Conservation (phyloP, 2,888 invertebrate genomes). For the Acanthococcus lagerstroemiae region DNA sequence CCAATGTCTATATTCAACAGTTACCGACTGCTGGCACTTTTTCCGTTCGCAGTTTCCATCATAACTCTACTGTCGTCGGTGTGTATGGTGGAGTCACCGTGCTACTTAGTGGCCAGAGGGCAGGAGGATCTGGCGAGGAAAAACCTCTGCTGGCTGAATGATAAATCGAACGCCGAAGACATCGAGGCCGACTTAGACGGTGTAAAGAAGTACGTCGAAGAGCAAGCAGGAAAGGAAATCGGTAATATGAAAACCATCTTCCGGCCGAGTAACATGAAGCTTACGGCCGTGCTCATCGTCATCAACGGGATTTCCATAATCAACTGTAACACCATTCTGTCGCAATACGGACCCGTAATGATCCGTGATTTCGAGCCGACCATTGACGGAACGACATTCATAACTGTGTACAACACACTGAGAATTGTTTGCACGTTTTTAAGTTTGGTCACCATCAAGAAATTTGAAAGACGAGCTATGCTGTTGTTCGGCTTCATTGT, state of each 20-base stretch:
- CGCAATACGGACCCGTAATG: background rate
- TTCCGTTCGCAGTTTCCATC: background rate
- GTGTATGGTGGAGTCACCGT: background rate
- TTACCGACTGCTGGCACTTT: background rate
- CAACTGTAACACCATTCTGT: background rate
- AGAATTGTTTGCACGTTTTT: background rate
- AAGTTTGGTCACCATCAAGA: background rate
- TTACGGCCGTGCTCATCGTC: background rate
- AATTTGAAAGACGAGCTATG: background rate
- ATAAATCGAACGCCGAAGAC: background rate
- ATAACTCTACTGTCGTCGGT: background rate
- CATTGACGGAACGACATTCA: background rate
- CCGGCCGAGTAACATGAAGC: background rate
- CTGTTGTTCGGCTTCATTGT: background rate
- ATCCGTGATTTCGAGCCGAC: background rate
- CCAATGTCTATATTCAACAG: background rate
- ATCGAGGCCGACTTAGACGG: background rate
- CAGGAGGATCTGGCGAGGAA: background rate
- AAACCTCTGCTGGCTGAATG: background rate
- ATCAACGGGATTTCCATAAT: background rate
- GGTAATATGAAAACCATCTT: background rate
- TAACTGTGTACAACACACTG: background rate
- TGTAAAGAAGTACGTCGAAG: background rate
- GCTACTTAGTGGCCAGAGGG: background rate
- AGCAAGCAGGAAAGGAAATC: background rate